phyloP scores from a whole-genome alignment of 1,140 invertebrate species.

The Trachelipus rathkii region DNA sequence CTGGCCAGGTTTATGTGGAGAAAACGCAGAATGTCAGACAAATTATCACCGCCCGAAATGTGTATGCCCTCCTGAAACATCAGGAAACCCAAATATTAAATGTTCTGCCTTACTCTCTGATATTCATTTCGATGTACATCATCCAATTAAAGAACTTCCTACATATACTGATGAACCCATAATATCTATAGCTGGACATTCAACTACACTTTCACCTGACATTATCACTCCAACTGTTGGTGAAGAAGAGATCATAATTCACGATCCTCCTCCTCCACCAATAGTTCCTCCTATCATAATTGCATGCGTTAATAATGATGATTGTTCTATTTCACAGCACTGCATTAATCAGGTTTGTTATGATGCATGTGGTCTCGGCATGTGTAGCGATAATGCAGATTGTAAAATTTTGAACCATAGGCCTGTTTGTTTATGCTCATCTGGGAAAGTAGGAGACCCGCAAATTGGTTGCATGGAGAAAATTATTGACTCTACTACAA shows the following conservation, averaged over 20 bases:
- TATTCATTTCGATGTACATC: slow-evolving; percentile 68
- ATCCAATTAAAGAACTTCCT: slow-evolving; percentile 51
- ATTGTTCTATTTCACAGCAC: slow-evolving; percentile 33
- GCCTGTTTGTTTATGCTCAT: slow-evolving; percentile 57
- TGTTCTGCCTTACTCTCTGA: slow-evolving; percentile 69
- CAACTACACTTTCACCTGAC: slow-evolving; percentile 22
- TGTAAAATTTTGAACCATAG: slow-evolving; percentile 37
- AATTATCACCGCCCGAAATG: slow-evolving; percentile 32
- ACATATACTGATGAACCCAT: slow-evolving; percentile 16
- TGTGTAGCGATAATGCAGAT: slow-evolving; percentile 42
- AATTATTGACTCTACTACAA: slow-evolving; percentile 68
- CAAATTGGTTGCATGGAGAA: slow-evolving; percentile 49
- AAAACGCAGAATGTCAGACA: slow-evolving; percentile 55
- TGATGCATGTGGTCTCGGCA: slow-evolving; percentile 50
- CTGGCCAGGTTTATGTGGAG: slow-evolving; percentile 45
- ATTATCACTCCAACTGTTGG: slow-evolving; percentile 18
- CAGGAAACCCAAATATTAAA: slow-evolving; percentile 69
- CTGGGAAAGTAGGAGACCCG: slow-evolving; percentile 45
- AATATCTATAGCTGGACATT: slow-evolving; percentile 16
- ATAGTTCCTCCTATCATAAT: slow-evolving; percentile 64
- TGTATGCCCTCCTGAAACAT: slow-evolving; percentile 67
- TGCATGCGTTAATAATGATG: slow-evolving; percentile 43
- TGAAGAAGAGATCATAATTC: slow-evolving; percentile 18
- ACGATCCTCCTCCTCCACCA: slow-evolving; percentile 56
- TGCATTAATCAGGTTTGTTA: slow-evolving; percentile 39